Base-by-base conservation (phyloP, 2,797 vertebrate genomes). In the Sebastes variabilis region DNA sequence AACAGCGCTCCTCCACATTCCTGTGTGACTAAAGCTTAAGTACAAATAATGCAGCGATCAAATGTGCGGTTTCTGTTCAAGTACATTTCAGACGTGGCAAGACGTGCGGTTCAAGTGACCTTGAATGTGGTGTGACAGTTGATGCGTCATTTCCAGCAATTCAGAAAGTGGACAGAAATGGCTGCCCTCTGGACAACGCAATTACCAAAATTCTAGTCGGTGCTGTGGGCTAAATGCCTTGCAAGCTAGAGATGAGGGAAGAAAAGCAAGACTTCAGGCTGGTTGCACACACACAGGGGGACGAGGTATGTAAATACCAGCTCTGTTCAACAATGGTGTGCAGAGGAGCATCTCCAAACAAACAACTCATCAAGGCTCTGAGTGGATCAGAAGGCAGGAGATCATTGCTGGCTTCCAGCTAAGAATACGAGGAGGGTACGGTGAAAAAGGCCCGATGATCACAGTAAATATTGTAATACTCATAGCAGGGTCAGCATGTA, bases 331-430 rank as follows among this genome's bases (percentile, higher is more conserved):
- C 56, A 84, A 69, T 69, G 24, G 54, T 83, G 72, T 72, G 64
- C 64, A 87, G 67, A 78, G 29, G 75, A 72, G 70, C 74, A 77
- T 85, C 78, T 73, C 73, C 74, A 76, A 81, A 82, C 82, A 88
- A 86, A 85, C 69, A 83, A 70, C 72, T 80, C 52, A 72, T 79
- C 52, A 18, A 76, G 64, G 60, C 27, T 73, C 8, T 6, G 22
- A 77, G 56, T 46, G 64, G 77, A 79, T 85, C 81, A 80, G 72
- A 78, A 79, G 77, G 69, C 62, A 73, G 83, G 68, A 83, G 74
- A 88, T 85, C 86, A 82, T 79, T 82, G 38, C 13, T 69, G 58
- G 60, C 75, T 77, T 56, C n/a, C 70, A 60, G 61, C 66, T 69
- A 80, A 62, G 46, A 68, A 76, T 54, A 30, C 60, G 25, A 79